phyloP scores from a whole-genome alignment of 2,888 invertebrate species.

The Agonopterix alstromeriana region DNA sequence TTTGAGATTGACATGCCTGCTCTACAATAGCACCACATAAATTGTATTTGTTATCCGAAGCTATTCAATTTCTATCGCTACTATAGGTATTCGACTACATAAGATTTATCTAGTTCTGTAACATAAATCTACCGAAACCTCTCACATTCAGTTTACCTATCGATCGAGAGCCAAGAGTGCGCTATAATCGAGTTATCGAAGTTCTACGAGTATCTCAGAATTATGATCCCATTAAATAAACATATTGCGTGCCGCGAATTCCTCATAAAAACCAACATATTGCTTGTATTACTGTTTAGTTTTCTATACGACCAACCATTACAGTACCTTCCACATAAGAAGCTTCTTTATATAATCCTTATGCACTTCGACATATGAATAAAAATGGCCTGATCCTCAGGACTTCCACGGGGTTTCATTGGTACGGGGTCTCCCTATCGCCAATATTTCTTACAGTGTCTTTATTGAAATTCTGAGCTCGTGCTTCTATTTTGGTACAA shows the following conservation, averaged over 20 bases:
- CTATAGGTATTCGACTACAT: too few species aligned
- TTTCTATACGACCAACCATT: conserved; percentile 38
- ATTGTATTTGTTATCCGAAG: too few species aligned
- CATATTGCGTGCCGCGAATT: conserved; percentile 53
- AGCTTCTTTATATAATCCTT: too few species aligned
- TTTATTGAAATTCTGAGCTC: conserved; percentile 68
- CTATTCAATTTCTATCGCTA: too few species aligned
- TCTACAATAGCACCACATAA: too few species aligned
- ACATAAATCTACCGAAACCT: too few species aligned
- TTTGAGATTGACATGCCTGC: too few species aligned
- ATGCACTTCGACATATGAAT: too few species aligned
- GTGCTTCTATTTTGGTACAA: conserved; percentile 32
- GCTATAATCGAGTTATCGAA: conserved; percentile 22
- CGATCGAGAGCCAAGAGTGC: conserved; percentile 8
- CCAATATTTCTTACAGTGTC: conserved; percentile 53
- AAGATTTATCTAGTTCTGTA: too few species aligned
- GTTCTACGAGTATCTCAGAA: conserved; percentile 16
- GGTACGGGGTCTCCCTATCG: conserved; percentile 31
- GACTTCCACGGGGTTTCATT: neutral
- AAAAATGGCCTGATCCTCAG: too few species aligned
- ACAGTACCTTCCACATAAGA: conserved; percentile 11
- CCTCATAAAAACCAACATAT: conserved; percentile 61
- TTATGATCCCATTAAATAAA: conserved; percentile 54
- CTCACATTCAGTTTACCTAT: too few species aligned
- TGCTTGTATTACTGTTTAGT: conserved; percentile 40